Percentiles rank a stretch among this genome's conserved stretches.
phyloP scores from a whole-genome alignment of 2,797 vertebrate genomes.

The Fratercula arctica region DNA sequence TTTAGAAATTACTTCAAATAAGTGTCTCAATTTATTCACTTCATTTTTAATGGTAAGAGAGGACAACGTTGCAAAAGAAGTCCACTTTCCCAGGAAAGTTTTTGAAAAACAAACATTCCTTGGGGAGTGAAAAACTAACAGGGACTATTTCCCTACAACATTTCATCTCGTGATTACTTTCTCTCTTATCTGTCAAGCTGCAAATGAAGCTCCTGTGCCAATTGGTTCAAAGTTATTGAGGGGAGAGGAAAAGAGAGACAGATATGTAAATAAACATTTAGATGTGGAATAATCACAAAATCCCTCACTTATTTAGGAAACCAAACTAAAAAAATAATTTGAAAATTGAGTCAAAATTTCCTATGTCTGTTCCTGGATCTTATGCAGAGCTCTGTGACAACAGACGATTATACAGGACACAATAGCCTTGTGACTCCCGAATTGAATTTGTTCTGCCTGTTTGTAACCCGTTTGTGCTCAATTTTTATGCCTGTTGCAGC shows the following conservation, averaged over 20 bases:
- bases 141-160: background rate
- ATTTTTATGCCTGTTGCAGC: slow-evolving; percentile 52
- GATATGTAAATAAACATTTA: background rate
- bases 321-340: slow-evolving; percentile 15
- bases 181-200: background rate
- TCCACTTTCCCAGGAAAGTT: background rate
- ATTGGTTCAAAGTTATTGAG: background rate
- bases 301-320: background rate
- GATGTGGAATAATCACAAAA: background rate
- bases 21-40: background rate
- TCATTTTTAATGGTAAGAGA: background rate
- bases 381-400: background rate
- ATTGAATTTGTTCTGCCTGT: slow-evolving; percentile 59
- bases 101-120: background rate
- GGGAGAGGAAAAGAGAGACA: background rate
- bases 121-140: background rate
- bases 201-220: slow-evolving; percentile 12
- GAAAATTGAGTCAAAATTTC: background rate
- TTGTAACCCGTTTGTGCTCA: slow-evolving; percentile 48
- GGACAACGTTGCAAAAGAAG: background rate
- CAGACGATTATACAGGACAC: background rate
- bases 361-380: background rate
- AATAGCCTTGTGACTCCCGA: background rate
- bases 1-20: background rate
- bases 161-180: background rate